Evolutionary conservation across 2,888 invertebrate species (phyloP).

Genomic region (Eumacrocentrus americanus): DNA sequence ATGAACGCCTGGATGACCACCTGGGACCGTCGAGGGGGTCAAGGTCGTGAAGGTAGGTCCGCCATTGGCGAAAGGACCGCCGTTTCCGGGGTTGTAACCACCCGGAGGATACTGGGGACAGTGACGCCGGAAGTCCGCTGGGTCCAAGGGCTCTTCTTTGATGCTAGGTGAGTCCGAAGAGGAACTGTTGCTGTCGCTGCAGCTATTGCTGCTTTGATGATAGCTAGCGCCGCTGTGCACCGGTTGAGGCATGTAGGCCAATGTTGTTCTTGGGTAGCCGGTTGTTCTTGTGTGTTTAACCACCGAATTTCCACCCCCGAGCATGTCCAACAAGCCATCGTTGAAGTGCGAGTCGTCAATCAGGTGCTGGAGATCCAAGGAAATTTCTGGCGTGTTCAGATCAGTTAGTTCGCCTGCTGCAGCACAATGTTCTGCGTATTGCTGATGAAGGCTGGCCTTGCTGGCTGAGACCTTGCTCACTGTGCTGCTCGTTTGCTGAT

Average conservation of each 20-base stretch:
- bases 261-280: constrained; percentile 70
- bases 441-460: constrained; percentile 73
- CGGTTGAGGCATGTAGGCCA: constrained; percentile 92
- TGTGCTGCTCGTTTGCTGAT: constrained; percentile 65
- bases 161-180: constrained; percentile 79
- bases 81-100: constrained; percentile 60
- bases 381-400: constrained; percentile 90
- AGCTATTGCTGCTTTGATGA: constrained; percentile 66
- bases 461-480: constrained; percentile 60
- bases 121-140: constrained; percentile 74
- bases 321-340: constrained; percentile 86
- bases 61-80: constrained; percentile 60
- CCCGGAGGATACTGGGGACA: constrained; percentile 62
- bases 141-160: constrained; percentile 87
- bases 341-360: constrained; percentile 90
- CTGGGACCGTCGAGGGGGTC: constrained; percentile 62
- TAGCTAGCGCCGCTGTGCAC: constrained; percentile 78
- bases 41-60: constrained; percentile 67
- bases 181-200: constrained; percentile 67
- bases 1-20: constrained; percentile 41
- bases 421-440: constrained; percentile 73
- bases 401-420: constrained; percentile 79
- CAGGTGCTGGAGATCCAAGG: constrained; percentile 87
- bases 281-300: constrained; percentile 58
- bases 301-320: constrained; percentile 62